phyloP scores from a whole-genome alignment of 2,797 vertebrate species.

The Phrynocephalus guinanensis region DNA sequence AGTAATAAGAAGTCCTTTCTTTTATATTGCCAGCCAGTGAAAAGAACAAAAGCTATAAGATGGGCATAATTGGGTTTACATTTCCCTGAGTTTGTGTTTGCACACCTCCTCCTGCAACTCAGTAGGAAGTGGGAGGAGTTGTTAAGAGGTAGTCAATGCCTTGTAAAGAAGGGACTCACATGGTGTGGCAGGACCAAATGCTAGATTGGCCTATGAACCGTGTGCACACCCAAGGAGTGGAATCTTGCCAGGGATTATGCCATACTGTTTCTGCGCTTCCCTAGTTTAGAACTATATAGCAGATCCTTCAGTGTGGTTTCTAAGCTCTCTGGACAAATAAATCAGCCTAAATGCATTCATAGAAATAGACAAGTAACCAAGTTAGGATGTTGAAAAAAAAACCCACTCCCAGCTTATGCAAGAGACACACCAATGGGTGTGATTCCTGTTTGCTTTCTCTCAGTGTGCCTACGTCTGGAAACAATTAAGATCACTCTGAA shows the following conservation, averaged over 20 bases:
- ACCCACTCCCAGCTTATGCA: not conserved
- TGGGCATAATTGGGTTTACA: not conserved
- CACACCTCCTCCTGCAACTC: not conserved
- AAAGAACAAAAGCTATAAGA: constrained; percentile 13
- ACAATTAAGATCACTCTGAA: constrained; percentile 3
- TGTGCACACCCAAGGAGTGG: not conserved
- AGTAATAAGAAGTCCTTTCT: not conserved
- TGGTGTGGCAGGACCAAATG: not conserved
- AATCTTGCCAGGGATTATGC: not conserved
- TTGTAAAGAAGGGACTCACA: constrained; percentile 8
- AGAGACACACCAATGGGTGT: not conserved
- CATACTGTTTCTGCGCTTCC: not conserved
- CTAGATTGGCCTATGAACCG: not conserved
- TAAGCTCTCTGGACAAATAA: not conserved
- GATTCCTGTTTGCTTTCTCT: not conserved
- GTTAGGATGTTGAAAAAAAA: not conserved
- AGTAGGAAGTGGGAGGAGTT: constrained; percentile 19
- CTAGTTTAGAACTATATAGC: not conserved
- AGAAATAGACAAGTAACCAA: not conserved
- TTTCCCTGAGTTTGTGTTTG: constrained; percentile 4
- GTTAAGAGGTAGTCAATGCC: constrained; percentile 15
- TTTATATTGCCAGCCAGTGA: constrained; percentile 11
- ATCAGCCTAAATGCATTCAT: not conserved
- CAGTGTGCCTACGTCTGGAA: not conserved
- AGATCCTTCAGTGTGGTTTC: not conserved